Conservation (phyloP, 2,888 invertebrate species). For the Cephalotes varians region DNA sequence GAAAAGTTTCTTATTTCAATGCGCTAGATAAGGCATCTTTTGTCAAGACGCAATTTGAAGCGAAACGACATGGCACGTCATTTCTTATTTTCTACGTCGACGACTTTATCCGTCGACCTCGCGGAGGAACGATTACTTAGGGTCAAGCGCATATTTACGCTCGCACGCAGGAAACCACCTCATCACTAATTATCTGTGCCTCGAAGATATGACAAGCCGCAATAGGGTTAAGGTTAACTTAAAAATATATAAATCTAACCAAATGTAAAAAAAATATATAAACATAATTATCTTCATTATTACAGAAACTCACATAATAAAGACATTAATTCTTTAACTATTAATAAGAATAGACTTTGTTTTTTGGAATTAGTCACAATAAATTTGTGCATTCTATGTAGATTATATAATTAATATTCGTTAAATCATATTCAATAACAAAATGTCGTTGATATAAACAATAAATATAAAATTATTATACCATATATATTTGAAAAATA, state of each 20-base stretch:
- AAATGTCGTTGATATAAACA: not conserved
- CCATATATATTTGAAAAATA: not conserved
- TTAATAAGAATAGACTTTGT: not conserved
- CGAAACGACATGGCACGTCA: slow-evolving; percentile 10
- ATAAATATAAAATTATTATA: not conserved
- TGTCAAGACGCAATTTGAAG: slow-evolving; percentile 36
- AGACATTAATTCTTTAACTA: not conserved
- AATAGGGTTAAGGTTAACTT: slow-evolving; percentile 34
- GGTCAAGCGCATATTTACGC: slow-evolving; percentile 68
- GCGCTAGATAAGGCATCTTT: slow-evolving; percentile 35
- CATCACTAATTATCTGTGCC: slow-evolving; percentile 38
- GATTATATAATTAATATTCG: not conserved
- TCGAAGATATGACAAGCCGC: slow-evolving; percentile 28
- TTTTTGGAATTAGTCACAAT: not conserved
- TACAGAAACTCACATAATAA: not conserved
- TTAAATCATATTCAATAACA: not conserved
- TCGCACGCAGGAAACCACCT: slow-evolving; percentile 31
- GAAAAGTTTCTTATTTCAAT: not conserved
- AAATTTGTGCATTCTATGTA: not conserved
- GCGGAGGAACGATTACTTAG: slow-evolving; percentile 72
- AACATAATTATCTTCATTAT: not conserved
- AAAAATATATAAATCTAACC: slow-evolving; percentile 6
- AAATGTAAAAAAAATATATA: not conserved
- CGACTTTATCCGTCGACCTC: slow-evolving; percentile 74
- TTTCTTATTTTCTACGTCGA: slow-evolving; percentile 61